Evolutionary conservation across 2,888 invertebrate genomes (phyloP).

Genomic region (Lamellibrachia satsuma): DNA sequence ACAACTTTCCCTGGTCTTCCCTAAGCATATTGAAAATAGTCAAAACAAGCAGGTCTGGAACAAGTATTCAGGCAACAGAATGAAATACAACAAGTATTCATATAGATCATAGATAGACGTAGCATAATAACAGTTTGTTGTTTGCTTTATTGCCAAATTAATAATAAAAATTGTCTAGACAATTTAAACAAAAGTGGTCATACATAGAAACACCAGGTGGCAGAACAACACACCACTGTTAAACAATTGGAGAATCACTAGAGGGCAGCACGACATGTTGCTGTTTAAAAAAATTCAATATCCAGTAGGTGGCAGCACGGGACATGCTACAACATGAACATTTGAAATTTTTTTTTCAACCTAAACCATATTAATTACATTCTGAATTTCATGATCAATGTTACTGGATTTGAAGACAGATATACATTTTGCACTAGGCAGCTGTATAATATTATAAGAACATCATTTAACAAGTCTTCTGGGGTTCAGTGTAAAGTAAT

Average conservation of each 20-base stretch:
- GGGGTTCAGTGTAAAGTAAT: too few species aligned
- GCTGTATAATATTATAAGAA: too few species aligned
- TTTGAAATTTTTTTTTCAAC: too few species aligned
- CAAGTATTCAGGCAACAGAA: neutral
- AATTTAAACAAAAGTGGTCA: neutral
- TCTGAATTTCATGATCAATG: too few species aligned
- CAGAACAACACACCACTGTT: neutral
- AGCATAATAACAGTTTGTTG: neutral
- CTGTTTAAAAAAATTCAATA: neutral
- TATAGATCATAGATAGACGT: neutral
- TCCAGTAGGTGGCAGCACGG: neutral
- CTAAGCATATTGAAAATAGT: neutral
- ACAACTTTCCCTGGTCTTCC: too few species aligned
- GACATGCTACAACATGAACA: neutral
- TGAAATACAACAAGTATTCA: neutral
- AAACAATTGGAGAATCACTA: neutral
- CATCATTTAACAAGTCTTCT: too few species aligned
- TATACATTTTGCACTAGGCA: too few species aligned
- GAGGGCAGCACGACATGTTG: neutral
- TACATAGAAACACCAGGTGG: neutral
- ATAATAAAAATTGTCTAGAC: neutral
- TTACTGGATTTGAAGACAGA: too few species aligned
- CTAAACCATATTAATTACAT: too few species aligned
- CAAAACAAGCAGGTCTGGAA: neutral
- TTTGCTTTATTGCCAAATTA: neutral